phyloP scores from a whole-genome alignment of 2,888 invertebrate genomes.

The Sinhomidia bicolor region DNA sequence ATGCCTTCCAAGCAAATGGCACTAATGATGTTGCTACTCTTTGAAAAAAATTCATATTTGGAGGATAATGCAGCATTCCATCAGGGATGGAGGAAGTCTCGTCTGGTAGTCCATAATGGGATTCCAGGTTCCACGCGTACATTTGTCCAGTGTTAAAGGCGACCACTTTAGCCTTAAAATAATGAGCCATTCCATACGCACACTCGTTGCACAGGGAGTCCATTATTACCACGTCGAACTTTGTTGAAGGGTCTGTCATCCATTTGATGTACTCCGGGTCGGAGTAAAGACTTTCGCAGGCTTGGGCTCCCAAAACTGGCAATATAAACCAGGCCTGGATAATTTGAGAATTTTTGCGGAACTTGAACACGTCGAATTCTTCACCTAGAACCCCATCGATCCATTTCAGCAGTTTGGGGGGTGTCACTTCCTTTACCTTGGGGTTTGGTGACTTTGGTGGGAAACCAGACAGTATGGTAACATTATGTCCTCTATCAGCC shows the following conservation, averaged over 20 bases:
- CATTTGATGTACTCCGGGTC: slow-evolving; percentile 63
- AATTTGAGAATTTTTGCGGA: slow-evolving; percentile 55
- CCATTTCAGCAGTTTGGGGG: slow-evolving; percentile 26
- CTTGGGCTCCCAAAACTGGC: neutral
- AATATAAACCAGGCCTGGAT: slow-evolving; percentile 15
- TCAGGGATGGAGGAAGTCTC: slow-evolving; percentile 60
- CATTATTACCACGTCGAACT: slow-evolving; percentile 60
- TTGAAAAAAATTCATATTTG: slow-evolving; percentile 58
- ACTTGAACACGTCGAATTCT: slow-evolving; percentile 42
- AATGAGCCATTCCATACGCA: slow-evolving; percentile 65
- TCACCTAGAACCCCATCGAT: neutral
- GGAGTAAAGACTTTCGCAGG: slow-evolving; percentile 59
- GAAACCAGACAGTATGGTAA: slow-evolving; percentile 9
- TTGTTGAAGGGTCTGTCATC: slow-evolving; percentile 60
- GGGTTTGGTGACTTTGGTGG: slow-evolving; percentile 30
- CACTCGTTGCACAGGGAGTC: slow-evolving; percentile 74
- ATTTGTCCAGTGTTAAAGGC: slow-evolving; percentile 37
- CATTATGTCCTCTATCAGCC: slow-evolving; percentile 51
- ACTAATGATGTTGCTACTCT: slow-evolving; percentile 54
- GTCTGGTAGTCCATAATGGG: slow-evolving; percentile 59
- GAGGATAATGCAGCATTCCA: slow-evolving; percentile 30
- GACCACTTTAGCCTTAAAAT: slow-evolving; percentile 52
- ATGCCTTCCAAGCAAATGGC: slow-evolving; percentile 55
- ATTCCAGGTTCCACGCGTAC: slow-evolving; percentile 36
- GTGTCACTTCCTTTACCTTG: slow-evolving; percentile 15